Conservation (phyloP, 2,797 vertebrate species). For the Taenioides sp. region DNA sequence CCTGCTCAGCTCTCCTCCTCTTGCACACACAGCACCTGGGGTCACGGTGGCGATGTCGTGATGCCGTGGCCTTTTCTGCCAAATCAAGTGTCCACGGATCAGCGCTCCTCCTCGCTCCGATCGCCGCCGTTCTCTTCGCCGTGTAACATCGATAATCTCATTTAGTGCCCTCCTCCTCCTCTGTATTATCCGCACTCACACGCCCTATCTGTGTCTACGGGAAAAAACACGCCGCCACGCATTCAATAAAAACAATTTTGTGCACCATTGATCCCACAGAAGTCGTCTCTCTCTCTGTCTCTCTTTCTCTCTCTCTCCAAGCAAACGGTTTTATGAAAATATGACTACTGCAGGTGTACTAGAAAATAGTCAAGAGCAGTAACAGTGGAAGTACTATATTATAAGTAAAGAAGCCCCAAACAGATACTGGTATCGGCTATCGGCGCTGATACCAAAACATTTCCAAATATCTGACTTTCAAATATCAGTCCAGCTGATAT, state of each 20-base stretch:
- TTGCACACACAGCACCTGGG: conserved; percentile 37
- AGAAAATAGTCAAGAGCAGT: conserved; percentile 82
- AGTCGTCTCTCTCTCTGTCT: conserved; percentile 57
- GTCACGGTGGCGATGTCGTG: conserved; percentile 57
- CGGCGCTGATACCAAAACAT: too few species aligned
- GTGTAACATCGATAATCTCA: conserved; percentile 85
- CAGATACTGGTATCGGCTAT: too few species aligned
- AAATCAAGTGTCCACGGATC: conserved; percentile 72
- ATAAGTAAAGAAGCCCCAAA: too few species aligned
- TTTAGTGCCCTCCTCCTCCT: conserved; percentile 68
- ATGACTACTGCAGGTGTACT: conserved; percentile 68
- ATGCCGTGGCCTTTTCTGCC: conserved; percentile 52
- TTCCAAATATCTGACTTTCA: too few species aligned
- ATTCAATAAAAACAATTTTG: conserved; percentile 89
- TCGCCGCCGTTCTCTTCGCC: conserved; percentile 89
- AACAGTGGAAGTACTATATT: neutral
- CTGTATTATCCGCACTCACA: conserved; percentile 32
- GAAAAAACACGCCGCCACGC: conserved; percentile 75
- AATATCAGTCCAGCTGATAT: too few species aligned
- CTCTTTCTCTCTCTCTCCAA: conserved; percentile 35
- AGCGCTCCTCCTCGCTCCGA: conserved; percentile 68
- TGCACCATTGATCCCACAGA: conserved; percentile 84
- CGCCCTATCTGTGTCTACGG: conserved; percentile 81
- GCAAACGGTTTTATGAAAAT: conserved; percentile 69
- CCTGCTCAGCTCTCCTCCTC: neutral